A percentile compares a stretch with the other conserved stretches of the same genome.
Conservation (phyloP, 1,140 invertebrate genomes). For the Semibalanus balanoides region DNA sequence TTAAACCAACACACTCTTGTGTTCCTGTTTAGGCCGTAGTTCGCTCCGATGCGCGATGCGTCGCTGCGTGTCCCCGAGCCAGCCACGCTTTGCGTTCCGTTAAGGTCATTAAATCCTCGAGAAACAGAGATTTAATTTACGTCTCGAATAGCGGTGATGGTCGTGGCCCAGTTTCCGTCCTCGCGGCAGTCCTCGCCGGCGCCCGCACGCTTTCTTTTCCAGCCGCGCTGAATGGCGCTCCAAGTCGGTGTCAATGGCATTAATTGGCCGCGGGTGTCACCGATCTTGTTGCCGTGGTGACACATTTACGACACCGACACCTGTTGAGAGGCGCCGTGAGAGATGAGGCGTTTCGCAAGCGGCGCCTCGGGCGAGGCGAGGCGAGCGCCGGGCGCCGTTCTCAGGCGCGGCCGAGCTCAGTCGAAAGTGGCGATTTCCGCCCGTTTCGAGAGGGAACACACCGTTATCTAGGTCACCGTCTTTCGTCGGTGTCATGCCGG, state of each 20-base stretch:
- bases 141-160: neutral
- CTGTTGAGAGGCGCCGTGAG: neutral
- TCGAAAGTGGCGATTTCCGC: conserved; percentile 8
- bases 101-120: no score
- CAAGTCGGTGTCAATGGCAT: neutral
- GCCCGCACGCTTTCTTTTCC: neutral
- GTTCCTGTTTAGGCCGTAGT: neutral
- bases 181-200: no score
- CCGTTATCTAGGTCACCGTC: no score
- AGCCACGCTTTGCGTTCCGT: no score
- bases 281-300: neutral
- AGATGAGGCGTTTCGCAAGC: neutral
- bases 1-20: neutral
- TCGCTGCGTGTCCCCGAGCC: no score
- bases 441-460: neutral
- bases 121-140: neutral
- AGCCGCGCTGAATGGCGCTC: neutral
- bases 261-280: neutral
- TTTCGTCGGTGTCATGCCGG: no score
- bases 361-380: neutral
- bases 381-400: no score
- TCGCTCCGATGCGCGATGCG: neutral
- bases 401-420: neutral
- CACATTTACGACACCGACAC: neutral
- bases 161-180: neutral